phyloP scores from a whole-genome alignment of 2,888 invertebrate genomes.

The Meteorus colon region DNA sequence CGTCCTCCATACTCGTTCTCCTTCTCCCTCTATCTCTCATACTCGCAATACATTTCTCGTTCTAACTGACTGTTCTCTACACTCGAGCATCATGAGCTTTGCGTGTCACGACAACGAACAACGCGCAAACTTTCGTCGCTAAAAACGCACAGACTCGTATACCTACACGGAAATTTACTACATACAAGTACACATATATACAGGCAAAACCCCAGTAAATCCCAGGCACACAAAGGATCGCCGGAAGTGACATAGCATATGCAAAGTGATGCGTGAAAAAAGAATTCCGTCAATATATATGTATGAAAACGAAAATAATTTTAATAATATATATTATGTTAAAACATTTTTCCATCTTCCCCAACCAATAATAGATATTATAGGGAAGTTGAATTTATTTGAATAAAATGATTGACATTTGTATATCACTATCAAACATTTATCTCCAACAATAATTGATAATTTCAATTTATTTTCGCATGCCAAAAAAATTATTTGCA shows the following conservation, averaged over 20 bases:
- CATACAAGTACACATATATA: not conserved
- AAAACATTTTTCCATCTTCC: not conserved
- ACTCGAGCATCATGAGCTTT: not conserved
- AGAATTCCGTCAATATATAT: not conserved
- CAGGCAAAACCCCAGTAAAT: conserved; percentile 15
- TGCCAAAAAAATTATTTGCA: too few relatives aligned
- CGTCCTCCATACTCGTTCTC: conserved; percentile 25
- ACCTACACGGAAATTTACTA: not conserved
- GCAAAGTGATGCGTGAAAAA: conserved; percentile 30
- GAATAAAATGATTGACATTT: too few relatives aligned
- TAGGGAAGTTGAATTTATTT: not conserved
- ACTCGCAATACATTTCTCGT: conserved; percentile 30
- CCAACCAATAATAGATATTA: not conserved
- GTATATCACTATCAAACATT: too few relatives aligned
- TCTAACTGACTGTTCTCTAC: conserved; percentile 6
- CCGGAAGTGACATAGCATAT: conserved; percentile 37
- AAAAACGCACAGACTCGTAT: not conserved
- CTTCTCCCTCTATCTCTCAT: conserved; percentile 24
- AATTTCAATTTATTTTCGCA: too few relatives aligned
- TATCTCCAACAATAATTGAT: too few relatives aligned
- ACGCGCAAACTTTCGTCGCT: not conserved
- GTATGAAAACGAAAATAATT: not conserved
- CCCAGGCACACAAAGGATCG: conserved; percentile 18
- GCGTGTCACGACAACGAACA: not conserved
- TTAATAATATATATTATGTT: not conserved